phyloP scores from a whole-genome alignment of 35 echinoderm and acorn worm species.

The Patiria miniata region DNA sequence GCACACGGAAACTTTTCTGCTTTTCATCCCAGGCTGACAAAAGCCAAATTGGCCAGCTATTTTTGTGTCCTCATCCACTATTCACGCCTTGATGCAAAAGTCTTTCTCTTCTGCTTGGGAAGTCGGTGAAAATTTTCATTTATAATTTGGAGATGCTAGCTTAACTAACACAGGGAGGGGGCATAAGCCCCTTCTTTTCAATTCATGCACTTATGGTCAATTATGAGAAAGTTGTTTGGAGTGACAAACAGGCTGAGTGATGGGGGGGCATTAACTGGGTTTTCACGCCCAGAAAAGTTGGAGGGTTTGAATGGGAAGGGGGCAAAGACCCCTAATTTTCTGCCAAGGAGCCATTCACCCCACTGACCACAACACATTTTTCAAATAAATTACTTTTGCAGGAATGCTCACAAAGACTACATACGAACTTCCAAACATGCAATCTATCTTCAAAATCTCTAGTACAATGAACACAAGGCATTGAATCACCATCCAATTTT shows the following conservation, averaged over 20 bases:
- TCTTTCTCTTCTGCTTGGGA: not conserved
- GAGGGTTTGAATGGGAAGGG: not conserved
- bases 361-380: no score
- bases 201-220: constrained; percentile 17
- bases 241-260: constrained; percentile 11
- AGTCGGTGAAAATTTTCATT: not conserved
- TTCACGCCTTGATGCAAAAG: not conserved
- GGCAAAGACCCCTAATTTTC: not conserved
- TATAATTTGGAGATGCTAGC: no score
- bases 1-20: not conserved
- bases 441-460: no score
- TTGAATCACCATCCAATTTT: no score
- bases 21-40: not conserved
- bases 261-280: constrained; percentile 10
- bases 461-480: no score
- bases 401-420: no score
- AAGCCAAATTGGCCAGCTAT: not conserved
- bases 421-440: no score
- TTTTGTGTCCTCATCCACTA: not conserved
- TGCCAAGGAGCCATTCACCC: no score
- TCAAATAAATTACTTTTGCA: no score
- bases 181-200: not conserved
- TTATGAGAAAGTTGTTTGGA: not conserved
- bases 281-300: not conserved
- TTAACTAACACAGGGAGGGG: not conserved